Conservation (phyloP, 2,113 vertebrate species). For the Quiscalus mexicanus region DNA sequence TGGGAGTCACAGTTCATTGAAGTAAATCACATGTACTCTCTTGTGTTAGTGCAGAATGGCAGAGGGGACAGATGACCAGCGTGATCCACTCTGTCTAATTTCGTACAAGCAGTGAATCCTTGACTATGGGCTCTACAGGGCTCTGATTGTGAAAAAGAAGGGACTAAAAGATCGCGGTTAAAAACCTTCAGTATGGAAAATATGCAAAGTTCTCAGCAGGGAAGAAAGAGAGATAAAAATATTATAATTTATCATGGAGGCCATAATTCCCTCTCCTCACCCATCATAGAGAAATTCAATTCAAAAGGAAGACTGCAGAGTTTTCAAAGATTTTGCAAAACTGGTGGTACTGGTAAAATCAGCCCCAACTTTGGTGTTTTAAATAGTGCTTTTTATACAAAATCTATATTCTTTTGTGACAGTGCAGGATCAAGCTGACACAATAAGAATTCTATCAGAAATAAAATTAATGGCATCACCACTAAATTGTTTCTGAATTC, state of each 20-base stretch:
- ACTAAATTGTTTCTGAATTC: not conserved
- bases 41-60: not conserved
- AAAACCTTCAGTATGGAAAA: not conserved
- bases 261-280: not conserved
- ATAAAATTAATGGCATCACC: slow-evolving; percentile 1
- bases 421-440: not conserved
- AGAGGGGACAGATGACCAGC: not conserved
- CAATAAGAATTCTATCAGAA: not conserved
- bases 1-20: not conserved
- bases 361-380: not conserved
- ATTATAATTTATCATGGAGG: not conserved
- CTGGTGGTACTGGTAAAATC: not conserved
- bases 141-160: not conserved
- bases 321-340: not conserved
- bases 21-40: not conserved
- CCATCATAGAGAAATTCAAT: not conserved
- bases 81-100: not conserved
- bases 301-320: not conserved
- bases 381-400: not conserved
- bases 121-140: not conserved
- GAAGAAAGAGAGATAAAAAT: not conserved
- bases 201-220: not conserved
- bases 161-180: not conserved
- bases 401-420: not conserved
- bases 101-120: not conserved